Evolutionary conservation across 2,888 invertebrate species (phyloP).

Genomic region (Pyrrhia umbra): DNA sequence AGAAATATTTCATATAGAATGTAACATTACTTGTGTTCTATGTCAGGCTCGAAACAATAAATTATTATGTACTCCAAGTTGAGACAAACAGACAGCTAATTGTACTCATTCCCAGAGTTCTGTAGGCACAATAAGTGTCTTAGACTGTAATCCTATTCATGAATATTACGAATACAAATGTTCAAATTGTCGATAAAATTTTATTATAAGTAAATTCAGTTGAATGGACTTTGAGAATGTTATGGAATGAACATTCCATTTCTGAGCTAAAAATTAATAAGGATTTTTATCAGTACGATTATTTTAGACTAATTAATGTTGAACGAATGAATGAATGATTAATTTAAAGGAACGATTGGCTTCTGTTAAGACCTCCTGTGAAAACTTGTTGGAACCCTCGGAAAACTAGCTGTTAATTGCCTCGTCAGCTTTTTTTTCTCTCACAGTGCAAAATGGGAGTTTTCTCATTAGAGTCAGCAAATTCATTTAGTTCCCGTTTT

Average conservation of each 20-base stretch:
- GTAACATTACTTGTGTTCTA: conserved; percentile 7
- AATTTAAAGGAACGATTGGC: conserved; percentile 14
- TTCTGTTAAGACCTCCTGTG: not conserved
- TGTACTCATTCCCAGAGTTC: conserved; percentile 25
- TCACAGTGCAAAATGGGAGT: conserved; percentile 75
- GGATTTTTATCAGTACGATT: not conserved
- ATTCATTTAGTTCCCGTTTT: conserved; percentile 78
- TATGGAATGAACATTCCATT: conserved; percentile 3
- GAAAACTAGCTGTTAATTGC: conserved; percentile 73
- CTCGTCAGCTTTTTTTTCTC: conserved; percentile 67
- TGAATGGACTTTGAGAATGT: conserved; percentile 12
- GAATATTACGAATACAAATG: conserved; percentile 9
- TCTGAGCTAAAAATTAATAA: not conserved
- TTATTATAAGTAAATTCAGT: conserved; percentile 4
- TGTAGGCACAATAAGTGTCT: conserved; percentile 29
- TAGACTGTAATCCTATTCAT: conserved; percentile 17
- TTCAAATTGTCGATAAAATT: conserved; percentile 7
- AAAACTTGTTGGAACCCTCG: conserved; percentile 48
- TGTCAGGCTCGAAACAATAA: conserved; percentile 23
- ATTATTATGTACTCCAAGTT: conserved; percentile 24
- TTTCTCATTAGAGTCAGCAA: conserved; percentile 83
- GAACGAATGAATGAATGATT: not conserved
- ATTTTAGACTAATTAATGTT: not conserved
- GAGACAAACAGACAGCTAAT: conserved; percentile 44
- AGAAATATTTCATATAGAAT: conserved; percentile 3